phyloP scores from a whole-genome alignment of 2,797 vertebrate genomes.

The Ara ararauna region DNA sequence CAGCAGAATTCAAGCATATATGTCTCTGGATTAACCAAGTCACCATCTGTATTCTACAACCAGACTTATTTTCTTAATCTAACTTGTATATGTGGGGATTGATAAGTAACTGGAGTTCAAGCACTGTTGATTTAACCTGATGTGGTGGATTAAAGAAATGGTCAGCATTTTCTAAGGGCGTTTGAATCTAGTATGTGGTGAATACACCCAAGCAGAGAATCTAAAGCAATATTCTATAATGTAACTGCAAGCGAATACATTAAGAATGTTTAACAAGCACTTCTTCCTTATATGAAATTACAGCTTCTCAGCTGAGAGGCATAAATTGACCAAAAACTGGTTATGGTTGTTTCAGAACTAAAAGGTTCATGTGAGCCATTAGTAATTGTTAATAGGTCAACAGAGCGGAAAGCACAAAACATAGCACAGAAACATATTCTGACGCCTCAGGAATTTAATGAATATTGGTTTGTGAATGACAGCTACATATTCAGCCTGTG shows the following conservation, averaged over 20 bases:
- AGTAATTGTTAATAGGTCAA: neutral
- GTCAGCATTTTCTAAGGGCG: neutral
- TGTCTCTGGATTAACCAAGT: neutral
- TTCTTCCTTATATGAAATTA: neutral
- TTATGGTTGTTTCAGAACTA: neutral
- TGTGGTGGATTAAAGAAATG: neutral
- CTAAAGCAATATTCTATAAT: neutral
- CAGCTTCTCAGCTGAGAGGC: neutral
- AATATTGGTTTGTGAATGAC: neutral
- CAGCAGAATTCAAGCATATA: neutral
- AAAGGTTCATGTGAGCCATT: neutral
- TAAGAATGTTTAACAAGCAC: neutral
- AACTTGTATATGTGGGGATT: neutral
- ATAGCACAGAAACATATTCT: neutral
- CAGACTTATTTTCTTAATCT: neutral
- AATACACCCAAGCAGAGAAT: neutral
- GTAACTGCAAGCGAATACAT: neutral
- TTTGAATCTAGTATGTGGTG: neutral
- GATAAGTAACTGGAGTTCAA: neutral
- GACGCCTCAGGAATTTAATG: neutral
- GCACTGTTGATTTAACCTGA: neutral
- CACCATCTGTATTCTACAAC: neutral
- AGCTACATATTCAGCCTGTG: neutral
- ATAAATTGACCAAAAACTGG: neutral
- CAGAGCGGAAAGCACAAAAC: neutral